Conservation (phyloP, 2,888 invertebrate species). For the Cylloceria caligata region DNA sequence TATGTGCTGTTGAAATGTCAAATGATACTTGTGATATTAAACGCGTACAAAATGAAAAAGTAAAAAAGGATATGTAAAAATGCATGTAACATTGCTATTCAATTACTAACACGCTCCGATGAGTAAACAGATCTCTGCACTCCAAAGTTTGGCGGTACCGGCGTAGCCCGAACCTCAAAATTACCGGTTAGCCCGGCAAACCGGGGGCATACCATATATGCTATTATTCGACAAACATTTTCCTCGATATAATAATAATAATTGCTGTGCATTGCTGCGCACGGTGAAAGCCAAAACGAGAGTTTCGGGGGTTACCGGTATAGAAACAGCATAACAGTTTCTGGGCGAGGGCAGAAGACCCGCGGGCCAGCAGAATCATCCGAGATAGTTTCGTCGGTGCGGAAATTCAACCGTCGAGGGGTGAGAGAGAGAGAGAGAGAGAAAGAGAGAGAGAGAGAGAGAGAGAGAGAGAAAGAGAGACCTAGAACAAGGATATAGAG, state of each 20-base stretch:
- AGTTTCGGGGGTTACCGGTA: conserved; percentile 8
- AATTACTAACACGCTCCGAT: not conserved
- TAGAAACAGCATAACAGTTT: conserved; percentile 56
- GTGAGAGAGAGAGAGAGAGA: not conserved
- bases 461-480: not conserved
- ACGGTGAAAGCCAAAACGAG: conserved; percentile 24
- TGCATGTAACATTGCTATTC: not conserved
- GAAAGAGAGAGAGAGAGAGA: not conserved
- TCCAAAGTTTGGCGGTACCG: conserved; percentile 4
- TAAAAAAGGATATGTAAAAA: not conserved
- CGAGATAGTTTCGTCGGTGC: conserved; percentile 57
- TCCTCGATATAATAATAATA: conserved; percentile 51
- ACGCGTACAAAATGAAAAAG: not conserved
- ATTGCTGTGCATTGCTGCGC: conserved; percentile 46
- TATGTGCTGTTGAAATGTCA: not conserved
- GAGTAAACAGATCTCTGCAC: not conserved
- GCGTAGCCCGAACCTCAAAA: not conserved
- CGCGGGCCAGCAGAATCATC: conserved; percentile 40
- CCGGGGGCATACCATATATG: not conserved
- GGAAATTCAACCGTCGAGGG: conserved; percentile 49
- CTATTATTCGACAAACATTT: conserved; percentile 26
- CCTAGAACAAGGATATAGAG: conserved; percentile 14
- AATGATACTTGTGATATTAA: not conserved
- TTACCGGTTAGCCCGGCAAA: not conserved
- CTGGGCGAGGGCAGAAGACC: conserved; percentile 7